Evolutionary conservation across 1,140 invertebrate species (phyloP), one percentile per base, ranked within the genome.

Genomic region (Vollenhovia emeryi): DNA sequence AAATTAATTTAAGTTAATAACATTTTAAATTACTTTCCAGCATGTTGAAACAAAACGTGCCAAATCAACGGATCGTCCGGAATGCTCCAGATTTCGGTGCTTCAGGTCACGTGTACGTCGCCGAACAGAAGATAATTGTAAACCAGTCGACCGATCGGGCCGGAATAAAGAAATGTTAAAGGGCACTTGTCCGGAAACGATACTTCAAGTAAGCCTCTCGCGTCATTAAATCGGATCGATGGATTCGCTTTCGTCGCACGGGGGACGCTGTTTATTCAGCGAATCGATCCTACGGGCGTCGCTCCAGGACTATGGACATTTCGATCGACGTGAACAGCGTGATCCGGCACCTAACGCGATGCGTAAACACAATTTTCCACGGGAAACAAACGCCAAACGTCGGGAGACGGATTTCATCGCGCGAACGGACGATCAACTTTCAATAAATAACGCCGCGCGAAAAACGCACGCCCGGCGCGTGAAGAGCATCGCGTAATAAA

Each of bases 151-250:
- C 18, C 45, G 36, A 82, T 73, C n/a, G 66, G 4, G 15, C 15
- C 48, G 60, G 33, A 82, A 82, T 82, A 73, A 82, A 73, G 78
- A 82, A 69, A 82, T 73, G 78, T 82, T 73, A 82, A 82, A 82
- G 66, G 69, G 78, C 66, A 73, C 50, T 82, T 73, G 36, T 79
- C 7, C 62, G 76, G 50, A 43, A 71, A 21, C 64, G 64, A 24
- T 43, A 27, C 48, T 57, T 27, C 50, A 33, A 27, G 66, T 71
- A 82, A 82, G 40, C 52, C 78, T 82, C 66, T 40, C 78, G 64
- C 78, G 66, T 69, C 78, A 82, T 71, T 82, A 82, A 82, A 36
- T 73, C 78, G 50, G n/a, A 80, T 80, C 78, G 78, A 82, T 57
- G 66, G 8, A 27, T 68, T 45, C 27, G 78, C 78, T 82, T 82